These are phyloP conservation scores for Elanoides forficatus DNA, from an alignment of 2,113 vertebrate species.

Conservation along the genomic window DNA sequence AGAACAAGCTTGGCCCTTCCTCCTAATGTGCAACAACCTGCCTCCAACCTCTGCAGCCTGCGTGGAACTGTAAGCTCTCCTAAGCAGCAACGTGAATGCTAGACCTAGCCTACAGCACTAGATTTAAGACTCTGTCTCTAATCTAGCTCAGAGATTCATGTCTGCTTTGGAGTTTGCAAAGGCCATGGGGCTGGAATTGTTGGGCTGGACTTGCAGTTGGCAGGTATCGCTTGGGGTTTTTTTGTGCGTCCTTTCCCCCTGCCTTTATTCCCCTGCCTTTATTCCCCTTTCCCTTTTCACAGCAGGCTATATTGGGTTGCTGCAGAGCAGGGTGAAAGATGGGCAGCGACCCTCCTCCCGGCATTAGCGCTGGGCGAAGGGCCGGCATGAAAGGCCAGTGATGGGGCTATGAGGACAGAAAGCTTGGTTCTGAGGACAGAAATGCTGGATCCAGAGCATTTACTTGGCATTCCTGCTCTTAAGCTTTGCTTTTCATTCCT, in stretches of 20 bases:
- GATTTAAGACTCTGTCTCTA: background rate
- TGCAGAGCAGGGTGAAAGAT: background rate
- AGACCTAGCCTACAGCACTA: constrained; percentile 10
- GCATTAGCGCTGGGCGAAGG: background rate
- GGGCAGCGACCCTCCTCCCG: background rate
- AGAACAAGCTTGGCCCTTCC: background rate
- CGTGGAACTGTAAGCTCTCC: background rate
- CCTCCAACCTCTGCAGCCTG: background rate
- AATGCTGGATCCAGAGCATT: background rate
- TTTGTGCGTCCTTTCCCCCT: too few species aligned
- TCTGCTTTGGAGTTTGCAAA: background rate
- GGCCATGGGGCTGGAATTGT: background rate
- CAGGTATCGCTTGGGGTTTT: background rate
- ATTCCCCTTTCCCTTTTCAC: too few species aligned
- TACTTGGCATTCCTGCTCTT: background rate
- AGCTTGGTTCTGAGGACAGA: background rate
- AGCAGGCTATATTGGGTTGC: background rate
- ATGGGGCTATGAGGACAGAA: background rate
- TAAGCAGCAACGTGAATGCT: background rate
- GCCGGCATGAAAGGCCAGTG: background rate
- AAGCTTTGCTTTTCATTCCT: background rate
- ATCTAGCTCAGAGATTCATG: background rate
- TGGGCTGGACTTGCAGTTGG: background rate
- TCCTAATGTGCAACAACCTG: background rate
- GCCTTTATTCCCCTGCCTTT: too few species aligned